Evolutionary conservation across 2,113 vertebrate species (phyloP).

Genomic region (Nibea albiflora): DNA sequence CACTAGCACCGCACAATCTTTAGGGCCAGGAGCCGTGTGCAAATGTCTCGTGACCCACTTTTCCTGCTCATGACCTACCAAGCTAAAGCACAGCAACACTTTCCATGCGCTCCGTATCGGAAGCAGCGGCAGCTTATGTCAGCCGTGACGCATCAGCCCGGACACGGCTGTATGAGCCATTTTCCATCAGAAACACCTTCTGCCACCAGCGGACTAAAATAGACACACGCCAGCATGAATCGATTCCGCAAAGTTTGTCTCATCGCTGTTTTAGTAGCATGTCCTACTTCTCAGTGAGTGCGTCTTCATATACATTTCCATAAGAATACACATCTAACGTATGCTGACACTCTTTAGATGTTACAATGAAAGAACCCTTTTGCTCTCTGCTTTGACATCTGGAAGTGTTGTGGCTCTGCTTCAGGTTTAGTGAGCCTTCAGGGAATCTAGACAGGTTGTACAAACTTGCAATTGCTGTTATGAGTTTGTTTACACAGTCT

Average conservation of each 20-base stretch:
- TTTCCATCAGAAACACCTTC: slow-evolving; percentile 56
- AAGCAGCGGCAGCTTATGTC: slow-evolving; percentile 39
- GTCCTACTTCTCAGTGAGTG: slow-evolving; percentile 55
- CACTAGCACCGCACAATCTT: not conserved
- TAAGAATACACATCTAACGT: slow-evolving; percentile 28
- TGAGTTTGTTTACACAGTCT: slow-evolving; percentile 31
- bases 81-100: slow-evolving; percentile 44
- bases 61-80: slow-evolving; percentile 26
- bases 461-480: slow-evolving; percentile 43
- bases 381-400: slow-evolving; percentile 45
- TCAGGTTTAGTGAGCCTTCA: slow-evolving; percentile 37
- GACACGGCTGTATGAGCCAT: slow-evolving; percentile 47
- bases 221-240: slow-evolving; percentile 57
- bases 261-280: slow-evolving; percentile 58
- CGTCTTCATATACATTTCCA: slow-evolving; percentile 57
- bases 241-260: slow-evolving; percentile 52
- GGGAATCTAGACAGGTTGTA: slow-evolving; percentile 47
- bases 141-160: slow-evolving; percentile 57
- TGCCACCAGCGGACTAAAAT: slow-evolving; percentile 38
- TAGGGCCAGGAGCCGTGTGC: not conserved
- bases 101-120: slow-evolving; percentile 23
- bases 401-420: slow-evolving; percentile 39
- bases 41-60: slow-evolving; percentile 65
- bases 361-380: not conserved
- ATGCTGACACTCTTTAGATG: slow-evolving; percentile 24